Percentiles rank a stretch among this genome's conserved stretches.
Conservation (phyloP, 1,140 invertebrate species). For the Parasteatoda tepidariorum region DNA sequence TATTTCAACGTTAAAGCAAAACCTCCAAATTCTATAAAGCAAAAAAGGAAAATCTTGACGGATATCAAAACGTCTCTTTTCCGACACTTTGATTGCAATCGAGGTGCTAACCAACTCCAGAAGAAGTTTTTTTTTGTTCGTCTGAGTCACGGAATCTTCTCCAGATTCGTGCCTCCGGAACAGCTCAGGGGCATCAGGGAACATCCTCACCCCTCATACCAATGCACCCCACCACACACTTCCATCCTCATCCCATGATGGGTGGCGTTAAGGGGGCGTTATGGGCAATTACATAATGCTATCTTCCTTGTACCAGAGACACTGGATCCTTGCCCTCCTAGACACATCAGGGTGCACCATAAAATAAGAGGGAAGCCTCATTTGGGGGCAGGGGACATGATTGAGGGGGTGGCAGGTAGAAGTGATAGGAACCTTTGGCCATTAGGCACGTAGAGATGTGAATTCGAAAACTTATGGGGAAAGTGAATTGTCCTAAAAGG, state of each 20-base stretch:
- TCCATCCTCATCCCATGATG: neutral
- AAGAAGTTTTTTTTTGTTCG: neutral
- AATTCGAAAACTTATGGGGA: neutral
- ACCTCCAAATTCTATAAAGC: too few species aligned
- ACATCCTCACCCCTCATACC: neutral
- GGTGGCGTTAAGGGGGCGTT: slow-evolving; percentile 37
- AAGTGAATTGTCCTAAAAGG: slow-evolving; percentile 25
- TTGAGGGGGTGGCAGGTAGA: slow-evolving; percentile 24
- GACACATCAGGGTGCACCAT: slow-evolving; percentile 1
- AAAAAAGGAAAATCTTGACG: too few species aligned
- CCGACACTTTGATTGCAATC: too few species aligned
- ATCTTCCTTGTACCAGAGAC: slow-evolving; percentile 30
- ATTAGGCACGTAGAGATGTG: slow-evolving; percentile 20
- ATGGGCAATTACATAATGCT: slow-evolving; percentile 59
- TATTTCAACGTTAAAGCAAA: too few species aligned
- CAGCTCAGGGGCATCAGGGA: neutral
- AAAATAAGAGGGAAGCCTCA: neutral
- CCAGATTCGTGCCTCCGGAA: neutral
- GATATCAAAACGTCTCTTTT: too few species aligned
- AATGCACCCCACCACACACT: neutral
- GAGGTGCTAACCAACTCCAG: too few species aligned
- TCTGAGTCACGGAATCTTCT: neutral
- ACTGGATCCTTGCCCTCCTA: slow-evolving; percentile 5
- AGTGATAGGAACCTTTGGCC: slow-evolving; percentile 23
- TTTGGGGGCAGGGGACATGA: neutral